A percentile compares a stretch with the other conserved stretches of the same genome.
phyloP scores from a whole-genome alignment of 2,113 vertebrate genomes.

The Malurus cyaneus region DNA sequence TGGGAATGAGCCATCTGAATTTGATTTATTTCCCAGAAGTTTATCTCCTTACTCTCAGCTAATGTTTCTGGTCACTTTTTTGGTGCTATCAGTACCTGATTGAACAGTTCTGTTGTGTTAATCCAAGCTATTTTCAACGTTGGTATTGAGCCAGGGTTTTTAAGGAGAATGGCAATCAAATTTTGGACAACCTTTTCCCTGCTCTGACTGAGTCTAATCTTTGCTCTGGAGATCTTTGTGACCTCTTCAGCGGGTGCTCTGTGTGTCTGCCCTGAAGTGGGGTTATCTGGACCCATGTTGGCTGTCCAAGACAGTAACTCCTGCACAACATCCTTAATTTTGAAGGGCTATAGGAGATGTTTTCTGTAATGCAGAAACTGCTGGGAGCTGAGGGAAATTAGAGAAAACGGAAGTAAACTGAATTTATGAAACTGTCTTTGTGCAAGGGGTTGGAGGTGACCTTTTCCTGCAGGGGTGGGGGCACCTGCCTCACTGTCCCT shows the following conservation, averaged over 20 bases:
- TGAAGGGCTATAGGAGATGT: not conserved
- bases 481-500: not conserved
- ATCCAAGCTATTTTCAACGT: not conserved
- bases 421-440: not conserved
- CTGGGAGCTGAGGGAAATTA: not conserved
- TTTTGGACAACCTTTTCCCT: not conserved
- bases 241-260: not conserved
- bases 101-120: not conserved
- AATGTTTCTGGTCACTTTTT: not conserved
- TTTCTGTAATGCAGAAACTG: not conserved
- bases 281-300: not conserved
- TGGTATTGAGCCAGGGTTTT: not conserved
- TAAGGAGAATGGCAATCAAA: not conserved
- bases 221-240: not conserved
- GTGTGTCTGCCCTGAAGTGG: not conserved
- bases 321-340: not conserved
- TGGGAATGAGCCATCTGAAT: not conserved
- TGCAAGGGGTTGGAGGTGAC: not conserved
- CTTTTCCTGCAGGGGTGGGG: not conserved
- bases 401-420: not conserved
- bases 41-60: not conserved
- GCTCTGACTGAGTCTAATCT: not conserved
- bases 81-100: not conserved
- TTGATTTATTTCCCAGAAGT: not conserved
- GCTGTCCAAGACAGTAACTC: fast-evolving